Evolutionary conservation across 2,113 vertebrate species (phyloP), one percentile per base, ranked within the genome.

Genomic region (Ictidomys tridecemlineatus): DNA sequence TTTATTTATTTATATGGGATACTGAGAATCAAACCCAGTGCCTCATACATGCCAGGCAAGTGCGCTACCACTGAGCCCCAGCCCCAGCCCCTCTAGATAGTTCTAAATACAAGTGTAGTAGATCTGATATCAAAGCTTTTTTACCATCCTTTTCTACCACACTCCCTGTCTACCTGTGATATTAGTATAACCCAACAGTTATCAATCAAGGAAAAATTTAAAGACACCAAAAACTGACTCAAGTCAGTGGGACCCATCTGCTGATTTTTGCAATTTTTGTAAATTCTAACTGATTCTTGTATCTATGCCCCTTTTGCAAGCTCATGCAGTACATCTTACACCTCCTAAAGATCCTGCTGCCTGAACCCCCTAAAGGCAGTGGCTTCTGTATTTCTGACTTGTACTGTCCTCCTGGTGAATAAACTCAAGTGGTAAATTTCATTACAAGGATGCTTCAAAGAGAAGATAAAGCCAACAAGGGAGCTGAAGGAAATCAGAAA

Each of bases 381-480:
- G 56, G 24, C 28, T 51, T 84, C 51, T 37, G 9, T 48, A 5
- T 77, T 65, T 70, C 85, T 80, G 80, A 76, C 42, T 84, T 13
- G 22, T 89, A 26, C 39, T 93, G 4, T 87, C 11, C 48, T 79
- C 76, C 32, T 65, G 16, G 37, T 45, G 45, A 91, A 78, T 65
- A 85, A 92, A 8, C 67, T 20, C 22, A 63, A 85, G 17, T 45
- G 51, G 26, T 48, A 1, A 16, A 32, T 85, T 90, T 96, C 58
- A 87, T 80, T 51, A 65, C 65, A 30, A 28, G 58, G 48, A 76
- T 70, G 24, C 63, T 83, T 74, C 80, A 87, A 86, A 42, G 34
- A 78, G 22, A 56, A 91, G 93, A 86, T 92, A 92, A 96, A 83
- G 34, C 9, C 45, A 92, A 72, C 30, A 76, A 85, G 70, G 13